These are phyloP conservation scores for Apeltes quadracus DNA, from an alignment of 2,113 vertebrate species.

Conservation along the genomic window DNA sequence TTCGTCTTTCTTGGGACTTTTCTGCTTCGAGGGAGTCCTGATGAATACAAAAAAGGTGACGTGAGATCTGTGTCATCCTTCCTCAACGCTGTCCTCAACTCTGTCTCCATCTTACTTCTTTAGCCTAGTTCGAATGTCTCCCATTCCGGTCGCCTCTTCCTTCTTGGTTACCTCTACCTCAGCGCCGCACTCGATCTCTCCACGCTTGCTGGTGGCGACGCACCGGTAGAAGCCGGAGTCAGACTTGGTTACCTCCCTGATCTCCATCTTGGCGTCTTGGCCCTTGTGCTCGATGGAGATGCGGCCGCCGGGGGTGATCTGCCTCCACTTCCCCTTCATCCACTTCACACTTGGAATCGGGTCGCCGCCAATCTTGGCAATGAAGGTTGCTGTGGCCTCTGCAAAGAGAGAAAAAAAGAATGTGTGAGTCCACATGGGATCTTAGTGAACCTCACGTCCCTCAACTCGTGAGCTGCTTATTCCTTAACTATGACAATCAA, in stretches of 20 bases:
- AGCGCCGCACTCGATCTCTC: slow-evolving; percentile 91
- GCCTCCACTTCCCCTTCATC: slow-evolving; percentile 98
- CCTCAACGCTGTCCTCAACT: too few species aligned
- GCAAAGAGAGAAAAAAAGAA: slow-evolving; percentile 22
- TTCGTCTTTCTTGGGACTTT: slow-evolving; percentile 88
- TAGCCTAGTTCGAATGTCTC: slow-evolving; percentile 88
- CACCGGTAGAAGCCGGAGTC: slow-evolving; percentile 95
- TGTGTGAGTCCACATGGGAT: not conserved
- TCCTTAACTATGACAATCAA: not conserved
- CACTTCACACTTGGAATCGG: slow-evolving; percentile 96
- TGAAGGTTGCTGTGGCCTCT: slow-evolving; percentile 93
- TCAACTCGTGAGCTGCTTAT: not conserved
- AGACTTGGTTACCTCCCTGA: slow-evolving; percentile 90
- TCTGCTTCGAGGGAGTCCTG: slow-evolving; percentile 92
- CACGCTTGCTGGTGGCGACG: slow-evolving; percentile 90
- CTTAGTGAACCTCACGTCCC: not conserved
- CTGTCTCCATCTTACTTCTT: slow-evolving; percentile 85
- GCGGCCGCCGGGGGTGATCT: slow-evolving; percentile 91
- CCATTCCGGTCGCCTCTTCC: slow-evolving; percentile 81
- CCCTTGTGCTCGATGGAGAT: slow-evolving; percentile 90
- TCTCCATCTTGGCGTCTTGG: slow-evolving; percentile 91
- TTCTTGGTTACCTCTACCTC: slow-evolving; percentile 90
- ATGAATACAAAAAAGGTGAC: not conserved
- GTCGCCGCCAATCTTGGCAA: slow-evolving; percentile 95
- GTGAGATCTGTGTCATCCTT: not conserved